Evolutionary conservation across 2,113 vertebrate species (phyloP).

Genomic region (Heterotis niloticus): DNA sequence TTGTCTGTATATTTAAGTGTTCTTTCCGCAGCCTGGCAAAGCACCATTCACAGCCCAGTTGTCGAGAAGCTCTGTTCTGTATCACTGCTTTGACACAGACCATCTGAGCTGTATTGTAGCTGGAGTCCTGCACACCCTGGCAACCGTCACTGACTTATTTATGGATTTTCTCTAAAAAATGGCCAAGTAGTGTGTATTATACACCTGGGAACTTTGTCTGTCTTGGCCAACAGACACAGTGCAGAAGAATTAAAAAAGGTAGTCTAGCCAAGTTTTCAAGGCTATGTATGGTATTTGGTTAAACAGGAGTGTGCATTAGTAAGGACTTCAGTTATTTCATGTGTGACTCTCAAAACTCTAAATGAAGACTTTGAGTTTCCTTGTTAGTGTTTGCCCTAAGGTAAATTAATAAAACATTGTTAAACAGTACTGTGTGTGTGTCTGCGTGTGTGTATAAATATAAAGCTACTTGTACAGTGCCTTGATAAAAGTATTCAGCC

Average conservation of each 20-base stretch:
- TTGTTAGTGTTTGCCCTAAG: not conserved
- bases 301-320: not conserved
- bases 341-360: not conserved
- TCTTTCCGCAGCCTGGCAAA: too few relatives aligned
- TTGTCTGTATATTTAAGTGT: too few relatives aligned
- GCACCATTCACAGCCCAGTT: too few relatives aligned
- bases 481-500: too few relatives aligned
- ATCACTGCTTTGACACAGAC: too few relatives aligned
- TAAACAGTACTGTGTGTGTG: too few relatives aligned
- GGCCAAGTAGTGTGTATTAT: slow-evolving; percentile 4
- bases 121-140: too few relatives aligned
- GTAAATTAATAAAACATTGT: not conserved
- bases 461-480: not conserved
- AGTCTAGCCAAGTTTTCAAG: slow-evolving; percentile 1
- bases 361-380: not conserved
- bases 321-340: not conserved
- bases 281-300: not conserved
- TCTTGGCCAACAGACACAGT: not conserved
- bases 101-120: too few relatives aligned
- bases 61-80: too few relatives aligned
- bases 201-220: not conserved
- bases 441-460: not conserved
- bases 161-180: not conserved
- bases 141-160: not conserved
- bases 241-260: too few relatives aligned